Percentiles rank a stretch among this genome's conserved stretches.
Conservation (phyloP, 2,113 vertebrate genomes). For the Psilopsiagon aurifrons region DNA sequence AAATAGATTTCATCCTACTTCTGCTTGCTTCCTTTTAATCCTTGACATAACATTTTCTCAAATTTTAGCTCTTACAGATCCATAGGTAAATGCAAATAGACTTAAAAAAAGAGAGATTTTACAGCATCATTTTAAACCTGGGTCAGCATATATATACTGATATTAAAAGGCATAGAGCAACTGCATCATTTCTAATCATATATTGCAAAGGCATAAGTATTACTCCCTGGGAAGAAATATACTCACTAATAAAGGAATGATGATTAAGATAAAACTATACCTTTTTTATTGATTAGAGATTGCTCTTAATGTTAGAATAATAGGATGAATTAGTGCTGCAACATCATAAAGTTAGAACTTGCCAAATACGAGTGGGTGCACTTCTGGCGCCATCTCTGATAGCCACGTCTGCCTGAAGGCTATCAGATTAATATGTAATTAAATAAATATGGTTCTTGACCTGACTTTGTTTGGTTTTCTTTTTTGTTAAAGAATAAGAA, state of each 20-base stretch:
- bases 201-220: neutral
- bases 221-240: neutral
- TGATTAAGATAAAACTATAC: neutral
- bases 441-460: neutral
- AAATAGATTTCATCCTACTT: neutral
- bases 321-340: neutral
- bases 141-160: neutral
- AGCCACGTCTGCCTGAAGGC: neutral
- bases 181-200: neutral
- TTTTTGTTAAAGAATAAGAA: neutral
- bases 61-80: neutral
- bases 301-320: neutral
- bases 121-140: neutral
- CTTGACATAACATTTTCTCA: neutral
- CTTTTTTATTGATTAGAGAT: neutral
- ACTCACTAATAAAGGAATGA: neutral
- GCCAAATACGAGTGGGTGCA: neutral
- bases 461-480: neutral
- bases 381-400: neutral
- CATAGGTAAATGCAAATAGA: neutral
- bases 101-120: neutral
- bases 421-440: slow-evolving; percentile 4
- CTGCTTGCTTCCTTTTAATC: neutral
- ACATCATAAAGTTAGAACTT: neutral
- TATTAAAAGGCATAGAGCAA: neutral